Evolutionary conservation across 2,113 vertebrate species (phyloP), one percentile per base, ranked within the genome.

Genomic region (Nibea albiflora): DNA sequence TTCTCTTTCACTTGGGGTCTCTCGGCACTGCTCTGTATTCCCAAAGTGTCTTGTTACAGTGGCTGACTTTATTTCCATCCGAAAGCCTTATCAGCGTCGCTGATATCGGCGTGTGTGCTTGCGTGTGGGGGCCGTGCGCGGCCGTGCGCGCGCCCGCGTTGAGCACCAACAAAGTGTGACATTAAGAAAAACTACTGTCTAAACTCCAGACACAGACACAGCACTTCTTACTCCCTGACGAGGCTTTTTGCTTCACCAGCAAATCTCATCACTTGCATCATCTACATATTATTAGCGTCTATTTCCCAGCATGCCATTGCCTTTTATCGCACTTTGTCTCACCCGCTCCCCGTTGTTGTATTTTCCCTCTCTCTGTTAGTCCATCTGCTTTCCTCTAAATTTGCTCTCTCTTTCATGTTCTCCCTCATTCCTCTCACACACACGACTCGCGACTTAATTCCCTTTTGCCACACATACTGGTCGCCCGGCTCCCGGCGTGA

Each of bases 21-120:
- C 87, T 86, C 9, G 1, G 65, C 35, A 5, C 56, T 77, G 63
- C 78, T 89, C 79, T 78, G 77, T 88, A 88, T 89, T 89, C 91
- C 88, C 86, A 76, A 83, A 63, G 80, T 81, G 79, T 85, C 91
- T 90, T 47, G 89, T 88, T 92, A 91, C 88, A 85, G 74, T 85
- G 83, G 77, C 68, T 93, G 90, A 89, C 85, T 92, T 89, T 91
- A 78, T 88, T 89, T 87, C 76, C 68, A 76, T 65, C 85, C 88
- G 24, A 81, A 39, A 82, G 60, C 82, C 86, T 92, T 89, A 91
- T 91, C 88, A 64, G 64, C 72, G 60, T 54, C 24, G 86, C 78
- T 88, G 82, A 26, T 81, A 6, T 71, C 0, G 50, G 56, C 39
- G 49, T 64, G 0, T 24, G 28, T 20, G 52, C 47, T 5, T 71